Base-by-base conservation (phyloP, 2,113 vertebrate genomes). In the Halcyon malimbica region DNA sequence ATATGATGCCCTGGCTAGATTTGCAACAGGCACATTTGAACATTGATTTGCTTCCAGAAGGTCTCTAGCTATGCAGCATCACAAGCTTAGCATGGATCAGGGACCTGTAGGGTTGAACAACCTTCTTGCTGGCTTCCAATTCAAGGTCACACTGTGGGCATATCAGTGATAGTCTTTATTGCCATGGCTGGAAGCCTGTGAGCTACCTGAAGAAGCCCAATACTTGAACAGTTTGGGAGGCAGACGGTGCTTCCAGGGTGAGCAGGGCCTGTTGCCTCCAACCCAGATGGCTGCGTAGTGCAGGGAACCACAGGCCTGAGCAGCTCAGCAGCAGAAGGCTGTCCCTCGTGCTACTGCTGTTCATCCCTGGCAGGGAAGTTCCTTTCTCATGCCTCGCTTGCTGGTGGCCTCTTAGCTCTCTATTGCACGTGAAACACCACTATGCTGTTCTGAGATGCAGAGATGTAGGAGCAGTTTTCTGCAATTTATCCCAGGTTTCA, bases 241-340 rank as follows among this genome's bases (percentile, higher is more conserved):
- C 97, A 98, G 98, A 97, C 51, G 93, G 96, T 60, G 65, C 89
- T 94, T 96, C 67, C 96, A 96, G 96, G 97, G 93, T 90, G 97
- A 97, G 97, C 92, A 92, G 95, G 93, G 94, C 95, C 97, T 96
- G 67, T 91, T 93, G 98, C 87, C 94, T 96, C 90, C 82, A 94
- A 37, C 88, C 96, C 98, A 99, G 98, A 98, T 99, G 98, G 98
- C 68, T 67, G 74, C 7, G 1, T 46, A 39, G 26, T 21, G 46
- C 63, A 64, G 62, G 89, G 80, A 94, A 94, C 94, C 25, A 3
- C 94, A 88, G 91, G 93, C 46, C 57, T 59, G 64, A 95, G 93
- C 67, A 74, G 74, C 90, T 88, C 90, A 35, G 85, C 79, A 85
- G 86, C 81, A 82, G 63, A 85, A 68, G 42, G 79, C 83, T 75